phyloP scores from a whole-genome alignment of 2,113 vertebrate species.

The Corythoichthys intestinalis region DNA sequence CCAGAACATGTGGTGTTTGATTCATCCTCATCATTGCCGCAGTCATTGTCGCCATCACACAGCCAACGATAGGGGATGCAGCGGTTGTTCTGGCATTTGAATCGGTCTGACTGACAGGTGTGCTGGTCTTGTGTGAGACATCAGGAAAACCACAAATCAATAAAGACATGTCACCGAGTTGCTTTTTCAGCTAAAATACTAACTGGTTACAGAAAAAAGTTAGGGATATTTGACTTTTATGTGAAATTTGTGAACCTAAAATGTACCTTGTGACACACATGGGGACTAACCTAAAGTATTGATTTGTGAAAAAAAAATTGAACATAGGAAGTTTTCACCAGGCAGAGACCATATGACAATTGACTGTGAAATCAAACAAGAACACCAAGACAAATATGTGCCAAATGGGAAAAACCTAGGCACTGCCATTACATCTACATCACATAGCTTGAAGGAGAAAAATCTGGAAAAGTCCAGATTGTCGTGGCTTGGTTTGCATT shows the following conservation, averaged over 20 bases:
- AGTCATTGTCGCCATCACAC: slow-evolving; percentile 95
- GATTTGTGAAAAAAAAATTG: no score
- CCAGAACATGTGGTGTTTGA: slow-evolving; percentile 95
- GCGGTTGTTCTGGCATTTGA: slow-evolving; percentile 97
- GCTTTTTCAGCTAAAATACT: neutral
- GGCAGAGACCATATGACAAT: neutral
- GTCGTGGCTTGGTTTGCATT: slow-evolving; percentile 17
- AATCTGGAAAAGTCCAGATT: slow-evolving; percentile 41
- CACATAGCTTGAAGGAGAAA: slow-evolving; percentile 33
- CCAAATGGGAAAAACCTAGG: slow-evolving; percentile 25
- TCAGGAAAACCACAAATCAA: neutral
- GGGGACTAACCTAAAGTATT: no score
- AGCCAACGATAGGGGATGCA: slow-evolving; percentile 98
- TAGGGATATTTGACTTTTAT: neutral
- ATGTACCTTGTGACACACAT: neutral
- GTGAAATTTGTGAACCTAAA: neutral
- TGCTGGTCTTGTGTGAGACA: slow-evolving; percentile 82
- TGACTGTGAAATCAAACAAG: slow-evolving; percentile 3
- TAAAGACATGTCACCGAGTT: neutral
- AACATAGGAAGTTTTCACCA: neutral
- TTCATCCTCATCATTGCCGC: slow-evolving; percentile 91
- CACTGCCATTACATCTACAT: slow-evolving; percentile 15
- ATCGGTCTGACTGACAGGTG: slow-evolving; percentile 92
- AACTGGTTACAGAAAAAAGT: neutral
- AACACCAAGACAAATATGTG: slow-evolving; percentile 11